Percentiles rank a stretch among this genome's conserved stretches.
Conservation (phyloP, 2,113 vertebrate genomes). For the Hippocampus comes region DNA sequence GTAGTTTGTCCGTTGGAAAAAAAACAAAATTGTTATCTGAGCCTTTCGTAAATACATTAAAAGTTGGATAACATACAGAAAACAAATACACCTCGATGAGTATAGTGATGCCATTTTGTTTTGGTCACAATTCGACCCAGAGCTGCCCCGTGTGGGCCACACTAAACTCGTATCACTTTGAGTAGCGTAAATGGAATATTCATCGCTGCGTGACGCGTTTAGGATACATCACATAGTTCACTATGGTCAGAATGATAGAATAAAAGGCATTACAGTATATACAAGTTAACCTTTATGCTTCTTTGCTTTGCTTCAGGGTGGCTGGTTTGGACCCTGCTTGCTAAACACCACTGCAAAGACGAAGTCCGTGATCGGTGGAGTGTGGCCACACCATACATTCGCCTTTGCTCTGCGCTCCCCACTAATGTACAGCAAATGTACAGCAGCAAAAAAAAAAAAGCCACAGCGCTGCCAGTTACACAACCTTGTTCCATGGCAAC, state of each 20-base stretch:
- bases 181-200: slow-evolving; percentile 53
- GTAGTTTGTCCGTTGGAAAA: slow-evolving; percentile 9
- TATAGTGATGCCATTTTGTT: slow-evolving; percentile 29
- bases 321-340: slow-evolving; percentile 32
- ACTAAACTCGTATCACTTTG: slow-evolving; percentile 57
- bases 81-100: slow-evolving; percentile 28
- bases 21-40: background rate
- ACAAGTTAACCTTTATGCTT: slow-evolving; percentile 51
- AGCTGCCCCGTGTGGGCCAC: slow-evolving; percentile 59
- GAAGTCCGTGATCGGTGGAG: slow-evolving; percentile 46
- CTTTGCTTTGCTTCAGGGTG: slow-evolving; percentile 22
- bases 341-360: slow-evolving; percentile 54
- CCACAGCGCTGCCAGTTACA: slow-evolving; percentile 54
- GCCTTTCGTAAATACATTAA: slow-evolving; percentile 26
- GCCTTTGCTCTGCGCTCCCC: slow-evolving; percentile 40
- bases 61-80: slow-evolving; percentile 30
- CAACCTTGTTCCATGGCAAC: slow-evolving; percentile 64
- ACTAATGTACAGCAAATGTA: slow-evolving; percentile 60
- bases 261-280: slow-evolving; percentile 56
- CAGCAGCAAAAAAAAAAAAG: slow-evolving; percentile 40
- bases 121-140: slow-evolving; percentile 44
- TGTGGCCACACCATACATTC: slow-evolving; percentile 47
- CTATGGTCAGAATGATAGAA: slow-evolving; percentile 63
- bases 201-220: slow-evolving; percentile 48
- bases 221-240: slow-evolving; percentile 71